Conservation (phyloP, 2,113 vertebrate genomes). For the Serilophus lunatus region DNA sequence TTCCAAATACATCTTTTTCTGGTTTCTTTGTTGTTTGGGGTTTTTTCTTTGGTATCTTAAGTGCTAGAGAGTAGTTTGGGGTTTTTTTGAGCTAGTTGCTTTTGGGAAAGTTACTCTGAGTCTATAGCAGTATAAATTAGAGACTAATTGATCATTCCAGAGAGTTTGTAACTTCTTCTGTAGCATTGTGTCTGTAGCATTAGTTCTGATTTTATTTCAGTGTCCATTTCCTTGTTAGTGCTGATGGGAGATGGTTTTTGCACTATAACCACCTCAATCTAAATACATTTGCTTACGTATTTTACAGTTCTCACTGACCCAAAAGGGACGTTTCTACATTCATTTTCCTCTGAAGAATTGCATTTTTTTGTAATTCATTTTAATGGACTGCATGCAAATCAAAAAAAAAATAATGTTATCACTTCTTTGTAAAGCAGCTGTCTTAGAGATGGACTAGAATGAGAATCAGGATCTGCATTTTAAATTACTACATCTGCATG, state of each 20-base stretch:
- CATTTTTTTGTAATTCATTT: not conserved
- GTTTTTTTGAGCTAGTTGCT: too few relatives aligned
- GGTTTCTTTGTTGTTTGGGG: fast-evolving
- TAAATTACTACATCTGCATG: not conserved
- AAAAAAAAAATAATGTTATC: not conserved
- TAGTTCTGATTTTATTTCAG: not conserved
- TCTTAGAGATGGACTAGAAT: not conserved
- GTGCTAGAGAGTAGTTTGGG: too few relatives aligned
- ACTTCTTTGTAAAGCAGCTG: not conserved
- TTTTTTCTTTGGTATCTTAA: not conserved
- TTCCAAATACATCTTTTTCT: not conserved
- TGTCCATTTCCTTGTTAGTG: not conserved
- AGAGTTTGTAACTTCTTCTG: not conserved
- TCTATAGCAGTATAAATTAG: not conserved
- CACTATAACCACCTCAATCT: not conserved
- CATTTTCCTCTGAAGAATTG: not conserved
- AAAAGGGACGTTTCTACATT: not conserved
- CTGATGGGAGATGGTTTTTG: not conserved
- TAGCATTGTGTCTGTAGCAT: not conserved
- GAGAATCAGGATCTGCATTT: not conserved
- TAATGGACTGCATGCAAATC: not conserved
- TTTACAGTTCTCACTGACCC: not conserved
- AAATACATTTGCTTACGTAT: not conserved
- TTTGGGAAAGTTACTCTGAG: not conserved
- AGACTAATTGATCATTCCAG: not conserved